Base-by-base conservation (phyloP, 2,797 vertebrate species). In the Sebastes iracundus region DNA sequence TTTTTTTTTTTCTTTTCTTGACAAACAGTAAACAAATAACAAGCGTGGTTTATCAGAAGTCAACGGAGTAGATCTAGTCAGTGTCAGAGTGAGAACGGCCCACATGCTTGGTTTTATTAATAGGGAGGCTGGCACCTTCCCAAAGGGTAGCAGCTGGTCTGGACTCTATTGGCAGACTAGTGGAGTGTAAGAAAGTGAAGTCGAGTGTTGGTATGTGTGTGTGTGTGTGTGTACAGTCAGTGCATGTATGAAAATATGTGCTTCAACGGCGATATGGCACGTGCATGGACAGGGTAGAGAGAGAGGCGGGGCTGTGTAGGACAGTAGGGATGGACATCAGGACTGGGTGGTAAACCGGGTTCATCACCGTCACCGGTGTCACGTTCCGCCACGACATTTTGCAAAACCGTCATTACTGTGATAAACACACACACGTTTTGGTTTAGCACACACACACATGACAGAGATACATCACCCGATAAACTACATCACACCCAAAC, bases 91-190 rank as follows among this genome's bases (percentile, higher is more conserved):
- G 22, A 46, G 30, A 77, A 49, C 72, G 76, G 63, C 61, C 59
- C 35, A 18, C 25, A 65, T 32, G 75, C 59, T 79, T 80, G 22
- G 67, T 79, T 85, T 74, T 87, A 84, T 90, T 88, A 88, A 90
- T 86, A 87, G 75, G 63, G 35, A 75, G 67, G 28, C 85, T 88
- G 89, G 87, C 87, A 28, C 65, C 67, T 68, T 79, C 75, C 80
- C 82, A 86, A 81, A 85, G 84, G 69, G 78, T 53, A 81, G 84
- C 89, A 93, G 90, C 88, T 91, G 90, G 55, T 88, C 82, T 63
- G 81, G 71, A 72, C 80, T 88, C 49, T 52, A 52, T 61, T 88
- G 88, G 89, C 83, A 82, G 70, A 87, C 33, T 23, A 65, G 49
- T 61, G 72, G 33, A 68, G 72, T 74, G 66, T 64, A 79, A 32